Base-by-base conservation (phyloP, 2,888 invertebrate genomes). In the Beris morrisii region DNA sequence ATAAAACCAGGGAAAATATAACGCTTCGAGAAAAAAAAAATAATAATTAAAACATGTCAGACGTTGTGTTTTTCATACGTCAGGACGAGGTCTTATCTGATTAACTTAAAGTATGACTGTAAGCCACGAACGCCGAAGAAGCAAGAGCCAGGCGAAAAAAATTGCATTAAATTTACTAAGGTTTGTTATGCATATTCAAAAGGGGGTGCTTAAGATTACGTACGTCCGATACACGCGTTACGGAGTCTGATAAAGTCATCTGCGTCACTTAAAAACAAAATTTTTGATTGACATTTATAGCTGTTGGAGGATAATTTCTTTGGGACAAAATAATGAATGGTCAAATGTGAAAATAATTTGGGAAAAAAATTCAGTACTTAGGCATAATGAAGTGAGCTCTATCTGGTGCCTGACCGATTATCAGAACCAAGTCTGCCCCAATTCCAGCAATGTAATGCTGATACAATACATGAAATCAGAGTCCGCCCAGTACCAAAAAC, bases 41-140 rank as follows among this genome's bases (percentile, higher is more conserved):
- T n/a, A n/a, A 67, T 69, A 69, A 69, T 69, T 66, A 69, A 69
- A 69, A 69, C 69, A 69, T 69, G 69, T 67, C 66, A 44, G 66
- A 69, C 69, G 67, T 64, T 69, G 64, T 69, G 69, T 69, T 69
- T 69, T 67, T 67, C 66, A 57, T 65, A 69, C 65, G 66, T 69
- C 56, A 45, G 55, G 61, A 50, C 50, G 22, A 22, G 31, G 9
- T 67, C 9, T 69, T 69, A 69, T 69, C 69, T 65, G 69, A 69
- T 69, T 46, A 22, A 28, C 32, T 32, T 48, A 28, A 32, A 61
- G 52, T 52, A 52, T 50, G 61, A 30, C 52, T 11, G 22, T 43
- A 15, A 22, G 22, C 44, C 12, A 44, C 11, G 28, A 30, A 45
- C 28, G 43, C 22, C 22, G n/a, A 12, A 28, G 12, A 45, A 44